Conservation (phyloP, 2,113 vertebrate species). For the Collichthys lucidus region DNA sequence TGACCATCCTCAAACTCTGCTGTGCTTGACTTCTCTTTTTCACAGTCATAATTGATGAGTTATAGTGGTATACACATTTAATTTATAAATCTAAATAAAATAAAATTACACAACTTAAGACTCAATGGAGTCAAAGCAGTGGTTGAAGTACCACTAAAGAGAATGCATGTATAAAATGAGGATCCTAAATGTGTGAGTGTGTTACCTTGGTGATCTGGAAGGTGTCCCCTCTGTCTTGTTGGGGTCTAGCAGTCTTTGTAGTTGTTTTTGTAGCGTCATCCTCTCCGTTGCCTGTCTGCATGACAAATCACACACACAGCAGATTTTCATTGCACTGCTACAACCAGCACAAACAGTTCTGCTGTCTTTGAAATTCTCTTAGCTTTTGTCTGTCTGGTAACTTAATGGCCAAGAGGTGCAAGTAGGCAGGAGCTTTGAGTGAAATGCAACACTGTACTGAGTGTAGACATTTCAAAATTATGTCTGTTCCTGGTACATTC, state of each 20-base stretch:
- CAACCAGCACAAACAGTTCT: background rate
- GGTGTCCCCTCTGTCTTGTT: constrained; percentile 86
- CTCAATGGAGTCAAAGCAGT: background rate
- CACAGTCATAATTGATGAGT: background rate
- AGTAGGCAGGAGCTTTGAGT: background rate
- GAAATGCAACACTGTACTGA: too few relatives aligned
- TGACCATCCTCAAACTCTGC: background rate
- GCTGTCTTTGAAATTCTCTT: background rate
- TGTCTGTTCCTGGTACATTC: too few relatives aligned
- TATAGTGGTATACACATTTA: background rate
- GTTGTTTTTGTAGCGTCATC: constrained; percentile 91
- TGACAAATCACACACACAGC: background rate
- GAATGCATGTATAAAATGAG: background rate
- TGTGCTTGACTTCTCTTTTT: background rate
- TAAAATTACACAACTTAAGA: background rate
- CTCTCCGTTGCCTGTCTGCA: constrained; percentile 92
- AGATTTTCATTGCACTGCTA: background rate
- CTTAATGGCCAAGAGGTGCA: background rate
- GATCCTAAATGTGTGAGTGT: background rate
- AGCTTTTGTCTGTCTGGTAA: background rate
- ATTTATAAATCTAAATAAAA: too few relatives aligned
- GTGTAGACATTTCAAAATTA: too few relatives aligned
- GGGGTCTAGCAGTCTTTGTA: constrained; percentile 91
- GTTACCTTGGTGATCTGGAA: constrained; percentile 87
- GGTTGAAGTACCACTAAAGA: background rate